These are phyloP conservation scores for Leptopilina clavipes DNA, from an alignment of 1,140 invertebrate genomes.

Conservation along the genomic window DNA sequence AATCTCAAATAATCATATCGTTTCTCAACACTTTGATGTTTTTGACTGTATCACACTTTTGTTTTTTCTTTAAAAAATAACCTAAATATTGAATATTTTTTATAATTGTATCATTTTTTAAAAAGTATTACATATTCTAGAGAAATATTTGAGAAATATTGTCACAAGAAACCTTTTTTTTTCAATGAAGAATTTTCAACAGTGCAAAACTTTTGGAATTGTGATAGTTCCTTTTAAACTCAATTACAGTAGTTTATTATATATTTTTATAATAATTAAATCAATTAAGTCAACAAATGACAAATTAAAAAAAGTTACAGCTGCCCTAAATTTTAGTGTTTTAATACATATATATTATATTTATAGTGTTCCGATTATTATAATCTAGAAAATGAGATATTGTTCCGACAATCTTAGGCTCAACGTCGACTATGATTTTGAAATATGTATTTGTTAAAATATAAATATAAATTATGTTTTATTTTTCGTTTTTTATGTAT, in stretches of 20 bases:
- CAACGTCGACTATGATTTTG: conserved; percentile 29
- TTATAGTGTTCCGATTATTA: conserved; percentile 5
- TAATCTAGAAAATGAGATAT: not conserved
- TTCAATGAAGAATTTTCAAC: not conserved
- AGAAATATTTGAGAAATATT: not conserved
- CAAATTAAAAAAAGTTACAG: too few species aligned
- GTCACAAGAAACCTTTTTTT: not conserved
- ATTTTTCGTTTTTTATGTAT: conserved; percentile 9
- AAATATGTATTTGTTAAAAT: conserved; percentile 37
- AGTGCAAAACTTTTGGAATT: not conserved
- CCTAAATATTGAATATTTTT: not conserved
- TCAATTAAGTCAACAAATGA: not conserved
- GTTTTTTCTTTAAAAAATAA: not conserved
- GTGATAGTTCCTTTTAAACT: conserved; percentile 16
- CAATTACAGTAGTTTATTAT: not conserved
- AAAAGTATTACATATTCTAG: not conserved
- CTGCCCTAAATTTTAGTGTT: too few species aligned
- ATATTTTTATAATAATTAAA: not conserved
- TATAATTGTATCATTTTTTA: conserved; percentile 5
- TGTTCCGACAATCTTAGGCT: conserved; percentile 7
- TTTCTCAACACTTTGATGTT: conserved; percentile 35
- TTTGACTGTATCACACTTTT: not conserved
- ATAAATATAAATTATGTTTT: conserved; percentile 23
- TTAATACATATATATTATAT: too few species aligned
- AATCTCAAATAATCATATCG: conserved; percentile 66